Base-by-base conservation (phyloP, 2,888 invertebrate species). In the Diaprepes abbreviatus region DNA sequence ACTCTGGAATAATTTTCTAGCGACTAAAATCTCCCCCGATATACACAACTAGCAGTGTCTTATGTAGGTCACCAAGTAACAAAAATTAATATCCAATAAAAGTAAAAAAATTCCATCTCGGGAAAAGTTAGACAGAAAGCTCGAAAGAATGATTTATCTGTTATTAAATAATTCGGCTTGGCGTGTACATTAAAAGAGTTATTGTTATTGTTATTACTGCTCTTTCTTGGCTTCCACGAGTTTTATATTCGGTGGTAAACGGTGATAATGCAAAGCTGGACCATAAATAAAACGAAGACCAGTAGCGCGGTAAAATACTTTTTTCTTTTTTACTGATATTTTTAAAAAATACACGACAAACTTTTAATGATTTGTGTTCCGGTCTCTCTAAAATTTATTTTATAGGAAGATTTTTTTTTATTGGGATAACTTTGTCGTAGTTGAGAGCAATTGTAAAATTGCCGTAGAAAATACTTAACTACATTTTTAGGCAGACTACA, bases 221-320 rank as follows among this genome's bases (percentile, higher is more conserved):
- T 36, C 48, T 14, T 48, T 55, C 36, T 55, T 55, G 55, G 24
- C 55, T 35, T 55, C 36, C 55, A 38, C 36, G 21, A 55, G 55
- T 55, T 55, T 38, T 55, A 55, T 55, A 55, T 55, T 36, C 55
- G 55, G 35, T 55, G 55, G 36, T 36, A 55, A 55, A 55, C 55
- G 55, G 55, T 14, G 55, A 55, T 55, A 55, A 55, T 38, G 55
- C 55, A 55, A 55, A 55, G 55, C 55, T 7, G 14, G n/a, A 55
- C 24, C 55, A 55, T 38, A 55, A 55, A 55, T 55, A 38, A 55
- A 36, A 31, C 35, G 21, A 38, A 55, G 14, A 38, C 35, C 55
- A 55, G 55, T 21, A 24, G 55, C 55, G 55, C 10, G 6, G n/a
- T 10, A 6, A 9, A 33, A 12, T 50, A 33, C 10, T 31, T 52